phyloP scores from a whole-genome alignment of 2,797 vertebrate genomes.

The Periophthalmus magnuspinnatus region DNA sequence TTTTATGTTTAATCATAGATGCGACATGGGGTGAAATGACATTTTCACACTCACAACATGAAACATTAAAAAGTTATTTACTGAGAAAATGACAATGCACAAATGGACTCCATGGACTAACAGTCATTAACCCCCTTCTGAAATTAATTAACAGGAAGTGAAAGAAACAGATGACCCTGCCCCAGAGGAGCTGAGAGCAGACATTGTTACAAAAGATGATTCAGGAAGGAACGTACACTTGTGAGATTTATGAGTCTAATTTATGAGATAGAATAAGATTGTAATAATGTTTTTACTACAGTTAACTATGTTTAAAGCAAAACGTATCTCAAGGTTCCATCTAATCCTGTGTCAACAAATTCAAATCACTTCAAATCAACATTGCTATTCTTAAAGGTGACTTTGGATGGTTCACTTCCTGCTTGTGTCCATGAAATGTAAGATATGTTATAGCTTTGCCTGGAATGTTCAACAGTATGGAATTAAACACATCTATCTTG shows the following conservation, averaged over 20 bases:
- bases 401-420: no score
- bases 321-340: neutral
- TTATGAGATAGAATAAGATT: neutral
- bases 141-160: constrained; percentile 57
- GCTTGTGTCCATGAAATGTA: no score
- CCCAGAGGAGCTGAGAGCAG: constrained; percentile 22
- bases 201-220: constrained; percentile 3
- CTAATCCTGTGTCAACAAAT: neutral
- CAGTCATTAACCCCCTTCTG: constrained; percentile 48
- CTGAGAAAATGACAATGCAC: constrained; percentile 20
- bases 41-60: constrained; percentile 20
- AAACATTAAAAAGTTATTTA: constrained; percentile 25
- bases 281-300: neutral
- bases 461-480: no score
- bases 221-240: neutral
- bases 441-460: no score
- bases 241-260: neutral
- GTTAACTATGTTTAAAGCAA: neutral
- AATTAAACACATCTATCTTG: no score
- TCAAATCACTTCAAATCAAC: no score
- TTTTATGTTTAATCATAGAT: constrained; percentile 4
- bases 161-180: constrained; percentile 46
- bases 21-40: constrained; percentile 19
- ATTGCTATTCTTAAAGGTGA: no score
- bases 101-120: constrained; percentile 28